These are phyloP conservation scores for Drosophila sp. DNA, from an alignment of 1,140 invertebrate genomes.

Conservation along the genomic window DNA sequence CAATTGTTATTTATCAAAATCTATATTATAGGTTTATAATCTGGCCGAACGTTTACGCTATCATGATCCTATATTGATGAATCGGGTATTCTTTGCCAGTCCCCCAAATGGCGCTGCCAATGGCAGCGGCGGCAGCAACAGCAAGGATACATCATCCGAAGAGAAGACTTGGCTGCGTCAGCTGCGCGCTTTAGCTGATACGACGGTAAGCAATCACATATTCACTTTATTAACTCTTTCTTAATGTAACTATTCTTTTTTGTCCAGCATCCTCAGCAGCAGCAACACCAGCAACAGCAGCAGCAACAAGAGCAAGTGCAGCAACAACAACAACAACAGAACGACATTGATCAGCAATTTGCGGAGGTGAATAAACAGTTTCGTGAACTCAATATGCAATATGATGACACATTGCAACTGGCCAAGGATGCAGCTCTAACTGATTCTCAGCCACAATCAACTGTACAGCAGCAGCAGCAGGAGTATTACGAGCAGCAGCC, in stretches of 20 bases:
- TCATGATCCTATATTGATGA: conserved; percentile 87
- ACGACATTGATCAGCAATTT: conserved; percentile 78
- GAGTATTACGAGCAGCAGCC: conserved; percentile 61
- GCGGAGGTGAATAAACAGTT: conserved; percentile 81
- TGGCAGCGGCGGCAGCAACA: conserved; percentile 62
- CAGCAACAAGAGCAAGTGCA: conserved; percentile 31
- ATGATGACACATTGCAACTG: conserved; percentile 39
- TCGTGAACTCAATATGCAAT: conserved; percentile 76
- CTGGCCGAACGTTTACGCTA: conserved; percentile 87
- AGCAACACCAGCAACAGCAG: conserved; percentile 23
- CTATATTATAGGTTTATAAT: conserved; percentile 55
- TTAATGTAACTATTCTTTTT: not conserved
- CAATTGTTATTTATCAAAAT: not conserved
- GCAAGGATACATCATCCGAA: conserved; percentile 51
- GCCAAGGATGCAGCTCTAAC: conserved; percentile 7
- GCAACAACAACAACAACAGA: conserved; percentile 39
- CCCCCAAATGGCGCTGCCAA: conserved; percentile 65
- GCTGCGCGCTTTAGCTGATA: conserved; percentile 81
- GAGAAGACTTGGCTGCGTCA: conserved; percentile 85
- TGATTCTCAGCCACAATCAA: conserved; percentile 32
- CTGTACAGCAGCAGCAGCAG: conserved; percentile 15
- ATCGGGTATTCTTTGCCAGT: conserved; percentile 69
- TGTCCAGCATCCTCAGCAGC: conserved; percentile 15
- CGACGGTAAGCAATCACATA: conserved; percentile 37
- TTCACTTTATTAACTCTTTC: not conserved